These are phyloP conservation scores for Colinus virginianus DNA, from an alignment of 2,113 vertebrate species.

Conservation along the genomic window DNA sequence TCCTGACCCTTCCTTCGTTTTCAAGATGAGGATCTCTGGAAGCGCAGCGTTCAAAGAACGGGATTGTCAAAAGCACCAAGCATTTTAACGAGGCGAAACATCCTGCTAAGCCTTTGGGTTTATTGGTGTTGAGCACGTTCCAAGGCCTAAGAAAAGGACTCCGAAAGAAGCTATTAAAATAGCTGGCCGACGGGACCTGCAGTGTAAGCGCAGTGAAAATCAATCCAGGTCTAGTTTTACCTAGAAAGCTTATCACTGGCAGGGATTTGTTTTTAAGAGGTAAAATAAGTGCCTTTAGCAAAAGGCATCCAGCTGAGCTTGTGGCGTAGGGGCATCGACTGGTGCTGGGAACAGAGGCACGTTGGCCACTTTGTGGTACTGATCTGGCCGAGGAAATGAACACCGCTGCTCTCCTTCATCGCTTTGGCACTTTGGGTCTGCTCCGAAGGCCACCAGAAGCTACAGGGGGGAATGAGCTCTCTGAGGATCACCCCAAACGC, in stretches of 20 bases:
- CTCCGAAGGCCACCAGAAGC: background rate
- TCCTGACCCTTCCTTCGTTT: background rate
- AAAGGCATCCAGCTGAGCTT: background rate
- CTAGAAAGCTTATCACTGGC: background rate
- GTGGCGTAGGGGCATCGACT: background rate
- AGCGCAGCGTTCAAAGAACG: background rate
- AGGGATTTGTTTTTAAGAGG: background rate
- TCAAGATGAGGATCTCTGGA: background rate
- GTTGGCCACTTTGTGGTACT: accelerated
- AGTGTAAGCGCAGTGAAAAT: background rate
- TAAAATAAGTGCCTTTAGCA: background rate
- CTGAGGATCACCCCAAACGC: background rate
- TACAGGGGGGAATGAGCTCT: background rate
- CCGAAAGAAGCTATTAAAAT: constrained; percentile 20
- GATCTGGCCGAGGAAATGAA: background rate
- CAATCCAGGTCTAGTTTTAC: background rate
- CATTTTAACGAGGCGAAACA: constrained; percentile 48
- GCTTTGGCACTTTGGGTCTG: background rate
- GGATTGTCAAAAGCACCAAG: background rate
- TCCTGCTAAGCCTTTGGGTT: constrained; percentile 7
- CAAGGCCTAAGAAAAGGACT: constrained; percentile 34
- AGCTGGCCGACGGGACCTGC: constrained; percentile 15
- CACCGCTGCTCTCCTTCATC: background rate
- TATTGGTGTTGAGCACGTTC: constrained; percentile 23
- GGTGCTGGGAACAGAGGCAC: background rate